Evolutionary conservation across 2,888 invertebrate genomes (phyloP), one percentile per base, ranked within the genome.

Genomic region (Leptopilina syphax): DNA sequence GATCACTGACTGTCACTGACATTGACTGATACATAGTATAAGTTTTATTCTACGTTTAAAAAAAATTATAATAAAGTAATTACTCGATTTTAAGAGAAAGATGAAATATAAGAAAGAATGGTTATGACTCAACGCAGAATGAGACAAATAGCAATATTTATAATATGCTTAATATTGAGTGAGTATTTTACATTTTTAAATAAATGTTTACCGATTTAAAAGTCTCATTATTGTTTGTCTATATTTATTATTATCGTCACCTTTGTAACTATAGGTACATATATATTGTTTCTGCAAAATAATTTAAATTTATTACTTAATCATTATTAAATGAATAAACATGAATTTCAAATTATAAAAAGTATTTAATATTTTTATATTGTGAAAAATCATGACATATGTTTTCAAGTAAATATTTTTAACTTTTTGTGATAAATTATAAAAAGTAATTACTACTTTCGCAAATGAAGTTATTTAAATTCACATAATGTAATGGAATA

Each of bases 111-210:
- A 7, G 9, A 44, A 78, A 88, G 82, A 76, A 91, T 91, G 90
- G 83, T 89, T 80, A 60, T 91, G 65, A 89, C 88, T 80, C 90
- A 89, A 79, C 88, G 90, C 80, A 92, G 89, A 86, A 90, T 92
- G 88, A 92, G 91, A 86, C 90, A 90, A 83, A 85, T 91, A 82
- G 88, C 88, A 77, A 85, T 92, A 80, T 83, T 89, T 77, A 81
- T 89, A 24, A 81, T 92, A 82, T 90, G 89, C 82, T 77, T 90
- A 66, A 82, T 91, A 82, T 82, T 92, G 80, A 87, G 92, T 92
- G 84, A 89, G 88, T 87, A 76, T 77, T 73, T 78, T 6, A 63
- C 81, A 77, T 81, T 83, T 83, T 81, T 80, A 78, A 63, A 63
- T 63, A 8, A 18, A 18, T 63, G 24, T 24, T 63, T 63, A 24